Base-by-base conservation (phyloP, 2,888 invertebrate genomes). In the Apoderus coryli region DNA sequence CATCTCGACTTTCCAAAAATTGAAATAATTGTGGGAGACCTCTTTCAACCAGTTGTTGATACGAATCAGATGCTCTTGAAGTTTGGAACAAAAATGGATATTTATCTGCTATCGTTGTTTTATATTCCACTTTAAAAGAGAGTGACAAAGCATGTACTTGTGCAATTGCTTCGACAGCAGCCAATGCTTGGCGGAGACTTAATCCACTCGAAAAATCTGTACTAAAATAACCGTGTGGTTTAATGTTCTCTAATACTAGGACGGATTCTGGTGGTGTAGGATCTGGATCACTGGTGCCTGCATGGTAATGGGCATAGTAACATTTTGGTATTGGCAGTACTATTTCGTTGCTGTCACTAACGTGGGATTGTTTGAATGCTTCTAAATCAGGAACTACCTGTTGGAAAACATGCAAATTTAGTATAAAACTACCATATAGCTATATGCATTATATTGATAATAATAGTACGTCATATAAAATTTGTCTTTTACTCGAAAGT, bases 1-100 rank as follows among this genome's bases (percentile, higher is more conserved):
- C 77, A 0, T 70, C 64, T 27, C 72, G 64, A 25, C 69, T 66
- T 42, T 76, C 68, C 25, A 82, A 56, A 50, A 82, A 82, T 32
- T 70, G 67, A 38, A 76, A 71, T 13, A 81, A 61, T 48, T 80
- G 80, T 0, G 81, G 81, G 11, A 82, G 57, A 2, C 81, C 81
- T 34, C 80, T 64, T 47, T 80, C 73, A 3, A 82, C 76, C 14
- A 82, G 61, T 35, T 80, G 76, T 38, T 81, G 74, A 48, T 81
- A 82, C 3, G 80, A 80, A 41, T 80, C 78, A 1, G 80, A 78
- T 1, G 81, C 81, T 47, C 76, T 64, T 23, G 76, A 75, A 19
- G 79, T 79, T 44, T 80, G 79, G 46, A 82, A 81, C 10, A 82
- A 61, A 50, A 81, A 82, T 10, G 69, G 66, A 43, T 70, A 72